Base-by-base conservation (phyloP, 2,113 vertebrate species). In the Aptenodytes forsteri region DNA sequence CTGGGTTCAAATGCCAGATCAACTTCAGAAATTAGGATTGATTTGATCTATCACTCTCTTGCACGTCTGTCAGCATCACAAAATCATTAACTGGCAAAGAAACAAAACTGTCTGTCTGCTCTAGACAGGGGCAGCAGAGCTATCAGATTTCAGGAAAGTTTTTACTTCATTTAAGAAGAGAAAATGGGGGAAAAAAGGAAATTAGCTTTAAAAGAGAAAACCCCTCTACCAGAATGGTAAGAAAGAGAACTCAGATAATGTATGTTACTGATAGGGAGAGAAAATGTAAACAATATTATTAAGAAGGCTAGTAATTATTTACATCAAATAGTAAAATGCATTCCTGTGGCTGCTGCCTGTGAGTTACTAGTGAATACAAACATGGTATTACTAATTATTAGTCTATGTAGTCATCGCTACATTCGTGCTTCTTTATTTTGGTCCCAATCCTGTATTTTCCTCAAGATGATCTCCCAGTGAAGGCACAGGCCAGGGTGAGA, bases 21-120 rank as follows among this genome's bases (percentile, higher is more conserved):
- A 80, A 80, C 32, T 65, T 87, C 84, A 94, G 54, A 96, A 96
- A 93, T 93, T 69, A 96, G 86, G 89, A 93, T 96, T 78, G 80
- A 85, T 93, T 91, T 94, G 77, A 85, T 92, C 81, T 92, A 92
- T 83, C 30, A 6, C 58, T 30, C 49, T 89, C 56, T 86, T 0
- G 0, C 52, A 86, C 0, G 9, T 81, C 78, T 91, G 55, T 79
- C 87, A 88, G 83, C 65, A 82, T 70, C 76, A 88, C 76, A 93
- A 91, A 95, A 88, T 66, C 80, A 71, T 38, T 92, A 86, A 61
- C 13, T 69, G 56, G 64, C 49, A 96, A 76, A 78, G 36, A 69
- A 77, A 58, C 17, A 83, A 62, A 83, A 34, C 72, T 70, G 65
- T 3, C 40, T 72, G 25, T 15, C 46, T 91, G 47, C n/a, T 87